These are phyloP conservation scores for Drosophila neoperkinsi DNA, from an alignment of 2,888 invertebrate species.

Conservation along the genomic window DNA sequence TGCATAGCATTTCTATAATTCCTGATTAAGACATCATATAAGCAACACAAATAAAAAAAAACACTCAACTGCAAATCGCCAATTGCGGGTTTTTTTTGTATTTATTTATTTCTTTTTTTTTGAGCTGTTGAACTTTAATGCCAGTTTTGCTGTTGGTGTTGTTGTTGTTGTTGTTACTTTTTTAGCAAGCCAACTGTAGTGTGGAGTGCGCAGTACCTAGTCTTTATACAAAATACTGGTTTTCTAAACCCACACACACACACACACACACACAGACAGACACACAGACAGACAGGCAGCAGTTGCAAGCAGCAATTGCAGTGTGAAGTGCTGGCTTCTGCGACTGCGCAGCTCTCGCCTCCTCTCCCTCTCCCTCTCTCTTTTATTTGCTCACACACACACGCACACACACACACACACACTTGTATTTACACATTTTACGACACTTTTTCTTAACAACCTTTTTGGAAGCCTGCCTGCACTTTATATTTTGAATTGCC, in stretches of 20 bases:
- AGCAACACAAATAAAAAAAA: neutral
- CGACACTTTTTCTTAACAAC: constrained; percentile 48
- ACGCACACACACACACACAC: constrained; percentile 11
- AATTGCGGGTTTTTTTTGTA: constrained; percentile 36
- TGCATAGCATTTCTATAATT: constrained; percentile 70
- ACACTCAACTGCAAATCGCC: constrained; percentile 37
- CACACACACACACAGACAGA: constrained; percentile 33
- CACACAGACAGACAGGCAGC: constrained; percentile 7
- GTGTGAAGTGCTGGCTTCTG: constrained; percentile 41
- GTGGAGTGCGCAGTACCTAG: constrained; percentile 31
- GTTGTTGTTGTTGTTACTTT: constrained; percentile 38
- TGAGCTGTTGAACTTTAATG: constrained; percentile 70
- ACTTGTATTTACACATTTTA: constrained; percentile 36
- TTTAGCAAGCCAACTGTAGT: constrained; percentile 42
- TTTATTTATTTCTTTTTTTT: constrained; percentile 10
- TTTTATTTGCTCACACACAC: constrained; percentile 14
- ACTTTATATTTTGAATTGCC: constrained; percentile 21
- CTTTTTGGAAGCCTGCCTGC: constrained; percentile 31
- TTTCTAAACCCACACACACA: constrained; percentile 67
- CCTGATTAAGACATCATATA: constrained; percentile 73
- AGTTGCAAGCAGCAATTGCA: constrained; percentile 48
- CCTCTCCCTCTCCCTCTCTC: constrained; percentile 3
- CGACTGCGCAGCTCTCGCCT: constrained; percentile 56
- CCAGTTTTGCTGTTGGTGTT: constrained; percentile 16
- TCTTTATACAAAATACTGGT: constrained; percentile 71